Evolutionary conservation across 2,888 invertebrate genomes (phyloP), one percentile per base, ranked within the genome.

Genomic region (Anodontia alba): DNA sequence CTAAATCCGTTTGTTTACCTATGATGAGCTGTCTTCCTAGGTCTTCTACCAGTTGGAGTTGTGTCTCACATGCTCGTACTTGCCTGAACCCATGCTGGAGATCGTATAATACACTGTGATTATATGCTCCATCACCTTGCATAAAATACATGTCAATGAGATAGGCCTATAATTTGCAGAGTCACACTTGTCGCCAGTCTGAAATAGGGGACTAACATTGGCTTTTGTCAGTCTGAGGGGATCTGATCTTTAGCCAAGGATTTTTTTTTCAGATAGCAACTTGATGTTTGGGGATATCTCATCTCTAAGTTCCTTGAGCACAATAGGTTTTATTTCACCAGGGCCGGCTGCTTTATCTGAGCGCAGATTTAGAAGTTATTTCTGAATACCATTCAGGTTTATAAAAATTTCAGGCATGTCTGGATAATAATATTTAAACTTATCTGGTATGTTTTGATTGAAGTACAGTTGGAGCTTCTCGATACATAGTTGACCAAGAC

Each of bases 1-100:
- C n/a, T n/a, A n/a, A n/a, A 15, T 42, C 42, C 15, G 15, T 42
- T 42, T 42, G 42, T 7, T 42, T 42, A 42, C 42, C 42, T 42
- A 10, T 7, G 7, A 42, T 15, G 42, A 42, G 42, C 42, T 42
- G 42, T 42, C 42, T 42, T 42, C 42, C n/a, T n/a, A n/a, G n/a
- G n/a, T n/a, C n/a, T n/a, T n/a, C n/a, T n/a, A n/a, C n/a, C n/a
- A n/a, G n/a, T 15, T 15, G 15, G 49, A 78, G 57, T 26, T 78
- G 78, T 0, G 68, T 78, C 31, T 78, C 78, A 31, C 78, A 78
- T 1, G 72, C 73, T n/a, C 68, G 66, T 70, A 33, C 57, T 29
- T 76, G 54, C 15, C 76, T n/a, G n/a, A n/a, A n/a, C n/a, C n/a
- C n/a, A n/a, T n/a, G n/a, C n/a, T n/a, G n/a, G n/a, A n/a, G n/a